A percentile compares a stretch with the other conserved stretches of the same genome.
phyloP scores from a whole-genome alignment of 2,888 invertebrate species.

The Chelonus formosanus region DNA sequence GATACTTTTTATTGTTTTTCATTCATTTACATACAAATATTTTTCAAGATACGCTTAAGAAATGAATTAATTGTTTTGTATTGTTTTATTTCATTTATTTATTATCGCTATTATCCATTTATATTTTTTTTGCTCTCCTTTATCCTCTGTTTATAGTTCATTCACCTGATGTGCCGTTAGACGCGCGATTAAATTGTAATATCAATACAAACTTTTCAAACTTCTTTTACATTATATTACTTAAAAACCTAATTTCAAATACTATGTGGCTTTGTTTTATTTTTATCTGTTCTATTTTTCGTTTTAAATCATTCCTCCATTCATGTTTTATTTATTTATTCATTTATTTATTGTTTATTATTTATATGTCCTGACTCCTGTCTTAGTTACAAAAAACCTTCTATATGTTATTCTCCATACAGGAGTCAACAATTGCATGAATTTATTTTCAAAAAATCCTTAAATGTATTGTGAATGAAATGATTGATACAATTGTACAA shows the following conservation, averaged over 20 bases:
- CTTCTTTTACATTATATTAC: conserved; percentile 46
- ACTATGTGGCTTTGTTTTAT: conserved; percentile 49
- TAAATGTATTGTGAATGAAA: too few species aligned
- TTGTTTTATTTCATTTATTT: conserved; percentile 35
- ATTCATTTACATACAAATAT: conserved; percentile 63
- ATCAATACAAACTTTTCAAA: conserved; percentile 41
- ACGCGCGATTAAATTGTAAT: conserved; percentile 40
- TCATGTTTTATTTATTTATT: conserved; percentile 16
- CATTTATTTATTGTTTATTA: conserved; percentile 22
- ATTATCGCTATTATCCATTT: conserved; percentile 24
- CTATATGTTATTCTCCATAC: neutral
- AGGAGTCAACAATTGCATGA: conserved; percentile 11
- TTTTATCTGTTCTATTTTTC: too few species aligned
- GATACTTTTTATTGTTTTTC: conserved; percentile 54
- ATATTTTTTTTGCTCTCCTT: conserved; percentile 30
- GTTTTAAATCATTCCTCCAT: conserved; percentile 39
- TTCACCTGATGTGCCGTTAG: conserved; percentile 22
- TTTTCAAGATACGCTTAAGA: conserved; percentile 56
- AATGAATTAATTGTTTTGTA: conserved; percentile 48
- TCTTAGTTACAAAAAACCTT: conserved; percentile 9
- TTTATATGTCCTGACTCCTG: conserved; percentile 31
- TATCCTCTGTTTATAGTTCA: conserved; percentile 28
- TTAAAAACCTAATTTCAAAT: conserved; percentile 42
- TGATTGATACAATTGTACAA: too few species aligned
- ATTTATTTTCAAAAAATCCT: too few species aligned